A percentile compares a stretch with the other conserved stretches of the same genome.
These are phyloP conservation scores for Trinorchestia longiramus DNA, from an alignment of 1,140 invertebrate species.

Conservation along the genomic window DNA sequence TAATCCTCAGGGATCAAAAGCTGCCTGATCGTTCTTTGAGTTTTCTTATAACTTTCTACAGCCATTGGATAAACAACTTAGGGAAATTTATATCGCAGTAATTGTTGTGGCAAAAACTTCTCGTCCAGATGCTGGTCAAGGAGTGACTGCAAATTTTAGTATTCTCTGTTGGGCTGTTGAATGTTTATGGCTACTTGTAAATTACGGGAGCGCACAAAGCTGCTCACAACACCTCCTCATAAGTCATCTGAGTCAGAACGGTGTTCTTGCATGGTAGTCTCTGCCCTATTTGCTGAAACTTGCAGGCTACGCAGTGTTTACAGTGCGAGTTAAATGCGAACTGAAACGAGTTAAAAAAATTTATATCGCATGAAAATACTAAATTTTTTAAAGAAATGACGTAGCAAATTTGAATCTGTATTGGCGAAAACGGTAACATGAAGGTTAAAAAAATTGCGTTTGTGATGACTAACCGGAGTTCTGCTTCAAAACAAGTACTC, in stretches of 20 bases:
- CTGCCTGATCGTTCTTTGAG: not conserved
- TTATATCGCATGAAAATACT: not conserved
- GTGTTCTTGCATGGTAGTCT: not conserved
- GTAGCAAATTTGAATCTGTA: not conserved
- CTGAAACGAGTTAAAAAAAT: not conserved
- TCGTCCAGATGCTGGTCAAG: not conserved
- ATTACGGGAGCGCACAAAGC: conserved; percentile 24
- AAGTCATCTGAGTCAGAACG: not conserved
- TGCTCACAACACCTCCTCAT: not conserved
- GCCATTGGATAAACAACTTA: not conserved
- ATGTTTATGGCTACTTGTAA: not conserved
- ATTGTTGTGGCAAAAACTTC: not conserved
- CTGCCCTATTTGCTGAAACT: not conserved
- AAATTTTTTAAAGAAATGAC: not conserved
- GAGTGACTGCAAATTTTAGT: not conserved
- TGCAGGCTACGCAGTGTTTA: too few species aligned
- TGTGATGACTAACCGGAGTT: too few species aligned
- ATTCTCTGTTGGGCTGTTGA: not conserved
- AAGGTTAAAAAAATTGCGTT: too few species aligned
- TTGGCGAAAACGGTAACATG: too few species aligned
- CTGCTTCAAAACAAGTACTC: too few species aligned
- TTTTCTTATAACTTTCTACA: not conserved
- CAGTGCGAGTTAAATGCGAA: not conserved
- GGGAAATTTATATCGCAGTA: not conserved
- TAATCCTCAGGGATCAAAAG: too few species aligned